Evolutionary conservation across 2,888 invertebrate species (phyloP), one percentile per base, ranked within the genome.

Genomic region (Andrena marginata): DNA sequence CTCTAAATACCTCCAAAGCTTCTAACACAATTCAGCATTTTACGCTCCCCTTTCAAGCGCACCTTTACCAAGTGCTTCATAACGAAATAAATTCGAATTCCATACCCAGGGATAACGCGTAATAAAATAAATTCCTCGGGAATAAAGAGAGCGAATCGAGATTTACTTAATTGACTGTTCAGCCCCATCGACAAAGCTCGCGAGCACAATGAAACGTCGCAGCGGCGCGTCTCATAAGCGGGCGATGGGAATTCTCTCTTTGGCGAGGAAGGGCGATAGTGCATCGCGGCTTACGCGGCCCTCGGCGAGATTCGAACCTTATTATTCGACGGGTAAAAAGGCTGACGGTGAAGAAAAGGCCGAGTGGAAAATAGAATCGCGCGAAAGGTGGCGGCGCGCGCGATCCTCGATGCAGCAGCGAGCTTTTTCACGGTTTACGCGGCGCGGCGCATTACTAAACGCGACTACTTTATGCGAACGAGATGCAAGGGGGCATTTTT

Each of bases 401-500:
- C 26, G 62, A 64, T 73, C 68, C 67, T 42, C 77, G 63, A 64
- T 42, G 67, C 59, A 49, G 72, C 77, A 8, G 60, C 33, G 48
- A 54, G 42, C 51, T 77, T 74, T 60, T 72, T 78, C 59, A 62
- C 76, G 51, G 67, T 83, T 83, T 64, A 59, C 82, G 42, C 51
- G 78, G 42, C 60, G 42, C 62, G 29, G 0, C 42, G 70, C 71
- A 76, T 71, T 23, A 20, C 33, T 67, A 82, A 84, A 79, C 56
- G 56, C 72, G 60, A 65, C 75, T 71, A 48, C 73, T 76, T 84
- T 78, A 49, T 65, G 68, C 26, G n/a, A 48, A 23, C 31, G 71
- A 67, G 67, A 63, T 67, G 78, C 76, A 31, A n/a, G 70, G 42
- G 59, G 60, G 49, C 60, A 54, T 59, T 79, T 60, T 60, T 26